Evolutionary conservation across 2,113 vertebrate genomes (phyloP).

Genomic region (Amia ocellicauda): DNA sequence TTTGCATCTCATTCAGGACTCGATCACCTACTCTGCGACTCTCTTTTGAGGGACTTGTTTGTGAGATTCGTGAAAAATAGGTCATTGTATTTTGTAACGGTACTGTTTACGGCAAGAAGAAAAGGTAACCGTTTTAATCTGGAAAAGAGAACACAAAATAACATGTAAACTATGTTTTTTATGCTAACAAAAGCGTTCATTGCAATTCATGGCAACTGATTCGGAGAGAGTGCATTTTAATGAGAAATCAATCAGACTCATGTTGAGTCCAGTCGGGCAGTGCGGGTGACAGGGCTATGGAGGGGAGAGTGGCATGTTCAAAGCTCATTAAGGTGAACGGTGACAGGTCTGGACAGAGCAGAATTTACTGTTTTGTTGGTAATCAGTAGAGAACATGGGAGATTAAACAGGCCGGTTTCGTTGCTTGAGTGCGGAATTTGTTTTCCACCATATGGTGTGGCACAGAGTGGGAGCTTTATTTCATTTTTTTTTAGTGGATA

Average conservation of each 20-base stretch:
- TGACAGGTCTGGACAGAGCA: not conserved
- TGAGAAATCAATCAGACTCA: conserved; percentile 27
- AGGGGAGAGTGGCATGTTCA: not conserved
- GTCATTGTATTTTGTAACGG: not conserved
- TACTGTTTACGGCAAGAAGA: not conserved
- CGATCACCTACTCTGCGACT: not conserved
- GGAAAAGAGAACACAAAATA: too few species aligned
- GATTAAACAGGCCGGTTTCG: too few species aligned
- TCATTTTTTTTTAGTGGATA: too few species aligned
- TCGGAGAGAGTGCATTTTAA: conserved; percentile 13
- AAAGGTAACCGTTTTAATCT: too few species aligned
- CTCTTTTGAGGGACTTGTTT: not conserved
- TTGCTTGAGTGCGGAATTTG: too few species aligned
- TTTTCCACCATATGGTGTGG: too few species aligned
- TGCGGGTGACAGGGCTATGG: not conserved
- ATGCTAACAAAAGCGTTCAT: not conserved
- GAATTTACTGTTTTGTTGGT: not conserved
- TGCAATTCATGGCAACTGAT: not conserved
- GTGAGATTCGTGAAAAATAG: not conserved
- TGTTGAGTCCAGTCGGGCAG: conserved; percentile 9
- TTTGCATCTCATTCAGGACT: not conserved
- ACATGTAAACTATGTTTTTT: not conserved
- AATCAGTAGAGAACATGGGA: not conserved
- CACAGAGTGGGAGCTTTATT: too few species aligned
- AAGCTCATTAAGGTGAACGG: conserved; percentile 1